Base-by-base conservation (phyloP, 1,140 invertebrate genomes). In the Papilio aristodemus region DNA sequence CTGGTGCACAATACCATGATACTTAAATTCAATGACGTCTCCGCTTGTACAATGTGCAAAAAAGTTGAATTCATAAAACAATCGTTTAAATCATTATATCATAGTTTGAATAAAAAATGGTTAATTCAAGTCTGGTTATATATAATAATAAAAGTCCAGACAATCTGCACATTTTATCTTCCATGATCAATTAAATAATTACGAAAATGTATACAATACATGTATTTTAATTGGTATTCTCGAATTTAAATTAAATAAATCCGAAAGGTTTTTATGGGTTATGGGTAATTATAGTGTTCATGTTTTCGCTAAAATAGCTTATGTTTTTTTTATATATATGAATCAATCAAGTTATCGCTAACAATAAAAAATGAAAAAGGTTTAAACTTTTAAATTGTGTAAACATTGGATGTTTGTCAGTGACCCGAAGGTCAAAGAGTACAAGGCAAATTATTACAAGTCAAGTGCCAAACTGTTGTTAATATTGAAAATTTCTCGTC, bases 351-450 rank as follows among this genome's bases (percentile, higher is more conserved):
- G n/a, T 57, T 11, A 27, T 11, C 54, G 11, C 19, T 17, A 37
- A 37, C 8, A 59, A 59, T 59, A 59, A 59, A 17, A 62, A 10
- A 5, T 10, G 38, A 39, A 54, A 22, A 43, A 1, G 32, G 38
- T 62, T 37, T 17, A 50, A 0, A 37, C 38, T 60, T 62, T 19
- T 62, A 38, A 37, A 38, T 36, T 62, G 59, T 38, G 36, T 11
- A 62, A 62, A 62, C 36, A 39, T 38, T 62, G n/a, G 59, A 38
- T 39, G 14, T 62, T 62, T 38, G 36, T 62, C 9, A 62, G 36
- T 19, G 27, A 19, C 32, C 27, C 17, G 19, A 39, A 60, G 59
- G 59, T 62, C 17, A 62, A 3, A 38, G 32, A 62, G 59, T 62
- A 62, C 59, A 19, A 37, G 32, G 46, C 19, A 54, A 22, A 9